Conservation (phyloP, 2,797 vertebrate species). For the Catostomus latipinnis region DNA sequence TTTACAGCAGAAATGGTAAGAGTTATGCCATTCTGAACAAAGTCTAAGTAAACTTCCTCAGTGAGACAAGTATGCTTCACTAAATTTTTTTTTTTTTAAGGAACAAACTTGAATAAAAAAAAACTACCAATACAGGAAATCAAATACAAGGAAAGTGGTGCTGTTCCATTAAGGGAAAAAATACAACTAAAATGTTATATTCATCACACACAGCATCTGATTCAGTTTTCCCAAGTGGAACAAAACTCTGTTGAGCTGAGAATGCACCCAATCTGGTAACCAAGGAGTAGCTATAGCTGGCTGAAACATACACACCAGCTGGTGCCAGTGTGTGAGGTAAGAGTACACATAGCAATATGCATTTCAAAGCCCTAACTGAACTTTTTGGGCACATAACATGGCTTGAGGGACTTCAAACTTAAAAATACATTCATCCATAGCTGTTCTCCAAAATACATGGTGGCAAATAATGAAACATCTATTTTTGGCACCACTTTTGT, state of each 20-base stretch:
- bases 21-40: no score
- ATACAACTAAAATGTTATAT: neutral
- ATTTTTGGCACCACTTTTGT: no score
- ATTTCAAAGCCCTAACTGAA: slow-evolving; percentile 35
- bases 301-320: slow-evolving; percentile 53
- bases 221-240: slow-evolving; percentile 40
- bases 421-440: neutral
- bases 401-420: neutral
- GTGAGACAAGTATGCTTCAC: neutral
- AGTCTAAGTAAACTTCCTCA: neutral
- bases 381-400: neutral
- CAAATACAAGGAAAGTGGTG: neutral
- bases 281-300: slow-evolving; percentile 20
- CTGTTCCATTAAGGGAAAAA: neutral
- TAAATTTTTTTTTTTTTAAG: neutral
- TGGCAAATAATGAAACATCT: no score
- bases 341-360: slow-evolving; percentile 4
- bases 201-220: slow-evolving; percentile 5
- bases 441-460: neutral
- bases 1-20: no score
- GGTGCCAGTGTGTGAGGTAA: slow-evolving; percentile 32
- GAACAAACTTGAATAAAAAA: neutral
- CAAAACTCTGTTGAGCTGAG: slow-evolving; percentile 14
- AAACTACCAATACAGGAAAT: neutral
- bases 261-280: slow-evolving; percentile 46